Base-by-base conservation (phyloP, 1,140 invertebrate genomes). In the Eupeodes corollae region DNA sequence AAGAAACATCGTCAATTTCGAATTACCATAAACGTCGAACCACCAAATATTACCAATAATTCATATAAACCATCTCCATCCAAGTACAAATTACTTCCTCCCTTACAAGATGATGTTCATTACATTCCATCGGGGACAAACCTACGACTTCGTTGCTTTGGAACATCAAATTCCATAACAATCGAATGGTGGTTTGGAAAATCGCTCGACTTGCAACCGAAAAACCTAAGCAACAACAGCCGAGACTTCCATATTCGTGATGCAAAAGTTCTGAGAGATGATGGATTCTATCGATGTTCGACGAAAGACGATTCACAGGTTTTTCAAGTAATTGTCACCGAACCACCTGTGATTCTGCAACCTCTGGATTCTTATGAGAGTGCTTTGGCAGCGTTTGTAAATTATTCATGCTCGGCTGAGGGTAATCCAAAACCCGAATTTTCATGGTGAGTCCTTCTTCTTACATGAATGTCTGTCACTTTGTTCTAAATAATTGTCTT, bases 311-410 rank as follows among this genome's bases (percentile, higher is more conserved):
- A 62, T 38, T 51, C 50, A 26, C 56, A 68, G 34, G 58, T 51
- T 6, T 68, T 68, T 35, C 55, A 52, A 32, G 59, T 68, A 33
- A 51, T 63, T 6, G 58, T 68, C 26, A 66, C 61, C n/a, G 54
- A 48, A 32, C 57, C 62, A 15, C 64, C 64, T 12, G 38, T 46
- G 6, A 63, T 67, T 15, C 37, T 55, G 1, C 50, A 52, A 14
- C 46, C 42, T 1, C 38, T 67, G 45, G 53, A 53, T 40, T 59
- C 63, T 0, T 59, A 61, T 26, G 41, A 61, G 46, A 57, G 54
- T 12, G 52, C 55, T 14, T 54, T 67, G 5, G 57, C 59, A 18
- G 49, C 57, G 6, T 51, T 57, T 32, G 55, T 58, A n/a, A 54
- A 47, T n/a, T 47, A 64, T 2, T 55, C 45, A 21, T 68, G 65